These are phyloP conservation scores for Pelobates fuscus DNA, from an alignment of 2,113 vertebrate species.

Conservation along the genomic window DNA sequence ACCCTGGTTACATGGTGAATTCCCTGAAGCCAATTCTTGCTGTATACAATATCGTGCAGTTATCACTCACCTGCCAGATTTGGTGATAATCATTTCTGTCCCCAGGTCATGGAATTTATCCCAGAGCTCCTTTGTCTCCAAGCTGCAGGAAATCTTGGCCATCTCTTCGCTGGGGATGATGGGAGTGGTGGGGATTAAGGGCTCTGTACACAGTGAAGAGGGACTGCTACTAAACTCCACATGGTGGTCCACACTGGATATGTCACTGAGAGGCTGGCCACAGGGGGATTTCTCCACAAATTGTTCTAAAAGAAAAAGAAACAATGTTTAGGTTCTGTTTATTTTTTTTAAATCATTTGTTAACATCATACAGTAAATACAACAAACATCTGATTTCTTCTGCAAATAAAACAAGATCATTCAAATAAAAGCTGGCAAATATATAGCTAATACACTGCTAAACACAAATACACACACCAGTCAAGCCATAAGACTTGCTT, in stretches of 20 bases:
- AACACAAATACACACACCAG: too few species aligned
- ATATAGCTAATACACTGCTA: too few species aligned
- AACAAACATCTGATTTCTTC: too few species aligned
- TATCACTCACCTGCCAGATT: slow-evolving; percentile 86
- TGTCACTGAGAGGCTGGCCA: slow-evolving; percentile 78
- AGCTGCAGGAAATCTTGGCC: slow-evolving; percentile 93
- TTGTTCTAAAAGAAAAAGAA: slow-evolving; percentile 75
- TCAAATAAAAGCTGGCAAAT: too few species aligned
- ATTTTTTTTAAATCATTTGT: too few species aligned
- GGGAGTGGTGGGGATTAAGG: slow-evolving; percentile 91
- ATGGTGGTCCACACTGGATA: slow-evolving; percentile 80
- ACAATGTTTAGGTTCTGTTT: too few species aligned
- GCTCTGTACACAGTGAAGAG: slow-evolving; percentile 85
- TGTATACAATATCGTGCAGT: neutral
- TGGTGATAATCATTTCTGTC: slow-evolving; percentile 99
- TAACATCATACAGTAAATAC: too few species aligned
- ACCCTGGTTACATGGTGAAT: too few species aligned
- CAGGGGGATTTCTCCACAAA: slow-evolving; percentile 96
- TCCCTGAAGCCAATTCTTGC: too few species aligned
- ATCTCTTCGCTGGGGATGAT: slow-evolving; percentile 93
- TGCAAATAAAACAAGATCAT: too few species aligned
- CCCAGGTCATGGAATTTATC: slow-evolving; percentile 98
- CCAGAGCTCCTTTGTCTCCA: slow-evolving; percentile 98
- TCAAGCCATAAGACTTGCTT: too few species aligned
- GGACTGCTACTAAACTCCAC: slow-evolving; percentile 77